These are phyloP conservation scores for Sebastes trivittatus DNA, from an alignment of 2,797 vertebrate genomes.

Conservation along the genomic window DNA sequence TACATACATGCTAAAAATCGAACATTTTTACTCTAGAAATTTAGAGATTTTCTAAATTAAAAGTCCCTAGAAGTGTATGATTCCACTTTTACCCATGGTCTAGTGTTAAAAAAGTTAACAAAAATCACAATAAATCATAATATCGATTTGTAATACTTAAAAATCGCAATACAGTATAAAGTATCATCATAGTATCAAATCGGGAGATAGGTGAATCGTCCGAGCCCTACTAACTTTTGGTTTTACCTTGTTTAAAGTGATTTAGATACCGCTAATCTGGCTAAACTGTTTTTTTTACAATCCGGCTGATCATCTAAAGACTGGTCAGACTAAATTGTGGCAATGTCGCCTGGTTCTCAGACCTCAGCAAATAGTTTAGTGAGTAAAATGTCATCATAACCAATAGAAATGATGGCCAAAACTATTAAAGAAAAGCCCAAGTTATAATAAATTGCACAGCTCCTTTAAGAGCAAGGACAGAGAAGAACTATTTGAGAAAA, in stretches of 20 bases:
- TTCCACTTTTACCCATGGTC: not conserved
- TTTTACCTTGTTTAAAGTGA: too few species aligned
- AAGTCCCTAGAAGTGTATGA: too few species aligned
- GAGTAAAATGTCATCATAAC: not conserved
- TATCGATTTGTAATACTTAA: too few species aligned
- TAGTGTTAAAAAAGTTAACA: not conserved
- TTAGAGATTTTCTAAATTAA: too few species aligned
- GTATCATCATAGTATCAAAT: too few species aligned
- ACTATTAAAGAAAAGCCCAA: not conserved
- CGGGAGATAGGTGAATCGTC: too few species aligned
- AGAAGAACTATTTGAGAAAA: not conserved
- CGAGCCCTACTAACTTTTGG: too few species aligned
- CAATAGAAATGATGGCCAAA: not conserved
- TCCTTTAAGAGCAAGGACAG: constrained; percentile 5
- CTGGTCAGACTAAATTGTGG: rapidly evolving
- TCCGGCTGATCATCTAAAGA: not conserved
- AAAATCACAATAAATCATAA: too few species aligned
- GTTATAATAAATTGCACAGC: not conserved
- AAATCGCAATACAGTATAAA: not conserved
- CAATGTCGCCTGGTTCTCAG: too few species aligned
- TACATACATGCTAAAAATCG: too few species aligned
- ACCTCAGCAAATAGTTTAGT: not conserved
- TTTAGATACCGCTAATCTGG: not conserved
- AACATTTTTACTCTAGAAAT: rapidly evolving
- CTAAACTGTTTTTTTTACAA: not conserved